phyloP scores from a whole-genome alignment of 2,797 vertebrate genomes.

The Tolypeutes matacus region DNA sequence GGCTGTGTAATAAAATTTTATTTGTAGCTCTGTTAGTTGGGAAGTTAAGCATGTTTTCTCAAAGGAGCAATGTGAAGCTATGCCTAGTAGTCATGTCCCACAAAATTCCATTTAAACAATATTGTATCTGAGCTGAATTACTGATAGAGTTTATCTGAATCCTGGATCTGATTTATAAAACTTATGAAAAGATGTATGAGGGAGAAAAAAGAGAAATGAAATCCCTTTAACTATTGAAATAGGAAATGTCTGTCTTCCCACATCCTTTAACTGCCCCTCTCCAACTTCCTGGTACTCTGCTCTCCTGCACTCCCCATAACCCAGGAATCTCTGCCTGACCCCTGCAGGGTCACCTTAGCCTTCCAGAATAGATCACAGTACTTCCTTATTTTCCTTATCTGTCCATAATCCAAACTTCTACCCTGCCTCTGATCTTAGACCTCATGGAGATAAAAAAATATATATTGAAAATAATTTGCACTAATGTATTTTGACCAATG shows the following conservation, averaged over 20 bases:
- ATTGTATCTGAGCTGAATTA: constrained; percentile 32
- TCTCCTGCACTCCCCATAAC: fast-evolving
- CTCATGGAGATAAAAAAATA: not conserved
- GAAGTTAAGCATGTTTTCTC: constrained; percentile 44
- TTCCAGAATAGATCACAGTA: not conserved
- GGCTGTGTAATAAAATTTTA: constrained; percentile 51
- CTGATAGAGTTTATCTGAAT: not conserved
- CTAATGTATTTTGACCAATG: not conserved
- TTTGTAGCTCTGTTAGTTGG: constrained; percentile 26
- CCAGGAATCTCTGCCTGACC: fast-evolving
- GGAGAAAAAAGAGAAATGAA: not conserved
- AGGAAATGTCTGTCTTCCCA: not conserved
- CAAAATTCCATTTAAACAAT: constrained; percentile 50
- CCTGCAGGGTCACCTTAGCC: no score
- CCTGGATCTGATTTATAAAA: not conserved
- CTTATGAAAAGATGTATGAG: not conserved
- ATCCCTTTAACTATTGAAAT: not conserved
- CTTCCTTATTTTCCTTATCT: not conserved
- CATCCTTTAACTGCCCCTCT: not conserved
- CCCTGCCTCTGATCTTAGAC: not conserved
- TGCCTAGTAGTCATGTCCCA: not conserved
- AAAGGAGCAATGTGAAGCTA: not conserved
- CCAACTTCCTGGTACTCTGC: not conserved
- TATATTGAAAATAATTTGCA: not conserved
- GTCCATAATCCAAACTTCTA: not conserved